phyloP scores from a whole-genome alignment of 2,888 invertebrate genomes.

The Volucella inflata region DNA sequence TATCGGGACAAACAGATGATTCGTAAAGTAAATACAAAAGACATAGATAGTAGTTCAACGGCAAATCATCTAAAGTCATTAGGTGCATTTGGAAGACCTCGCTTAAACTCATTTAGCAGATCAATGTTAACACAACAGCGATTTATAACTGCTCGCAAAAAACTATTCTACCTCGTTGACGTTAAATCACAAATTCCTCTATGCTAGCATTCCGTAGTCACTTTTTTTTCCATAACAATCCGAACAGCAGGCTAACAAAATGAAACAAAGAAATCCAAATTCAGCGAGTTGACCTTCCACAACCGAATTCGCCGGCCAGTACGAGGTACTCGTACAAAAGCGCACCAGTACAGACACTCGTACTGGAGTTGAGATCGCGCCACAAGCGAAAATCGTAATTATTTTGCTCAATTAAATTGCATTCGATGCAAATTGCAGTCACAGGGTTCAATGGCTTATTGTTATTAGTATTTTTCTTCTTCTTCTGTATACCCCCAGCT shows the following conservation, averaged over 20 bases:
- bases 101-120: constrained; percentile 23
- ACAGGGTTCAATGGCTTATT: constrained; percentile 69
- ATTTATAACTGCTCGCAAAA: not conserved
- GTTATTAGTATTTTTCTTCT: constrained; percentile 43
- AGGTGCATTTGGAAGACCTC: not conserved
- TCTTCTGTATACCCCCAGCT: not conserved
- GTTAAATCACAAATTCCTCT: not conserved
- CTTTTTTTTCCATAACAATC: constrained; percentile 11
- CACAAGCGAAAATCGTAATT: constrained; percentile 63
- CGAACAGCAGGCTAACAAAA: not conserved
- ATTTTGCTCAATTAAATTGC: constrained; percentile 71
- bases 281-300: constrained; percentile 66
- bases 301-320: constrained; percentile 46
- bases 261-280: constrained; percentile 57
- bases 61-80: not conserved
- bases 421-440: constrained; percentile 72
- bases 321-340: constrained; percentile 6
- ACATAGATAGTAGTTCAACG: too few relatives aligned
- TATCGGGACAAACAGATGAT: too few relatives aligned
- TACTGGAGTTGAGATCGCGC: constrained; percentile 13
- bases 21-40: too few relatives aligned
- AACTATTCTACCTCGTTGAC: not conserved
- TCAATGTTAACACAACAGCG: constrained; percentile 1
- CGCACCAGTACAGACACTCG: not conserved
- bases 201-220: constrained; percentile 1